phyloP scores from a whole-genome alignment of 2,888 invertebrate species.

The Campoplex capitator region DNA sequence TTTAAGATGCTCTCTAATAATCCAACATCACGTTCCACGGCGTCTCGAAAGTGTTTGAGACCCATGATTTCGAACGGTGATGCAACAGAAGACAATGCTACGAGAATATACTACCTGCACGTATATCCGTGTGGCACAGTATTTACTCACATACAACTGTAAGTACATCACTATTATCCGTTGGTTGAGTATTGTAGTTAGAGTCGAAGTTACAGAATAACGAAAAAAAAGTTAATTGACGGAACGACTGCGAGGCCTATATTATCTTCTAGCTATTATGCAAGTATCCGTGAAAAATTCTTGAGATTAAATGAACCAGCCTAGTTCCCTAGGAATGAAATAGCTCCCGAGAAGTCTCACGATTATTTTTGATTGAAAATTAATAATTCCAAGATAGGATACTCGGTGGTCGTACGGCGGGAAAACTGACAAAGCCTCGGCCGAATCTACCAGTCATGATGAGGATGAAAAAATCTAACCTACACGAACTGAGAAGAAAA shows the following conservation, averaged over 20 bases:
- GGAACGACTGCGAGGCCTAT: not conserved
- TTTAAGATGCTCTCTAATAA: slow-evolving; percentile 54
- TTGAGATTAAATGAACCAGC: not conserved
- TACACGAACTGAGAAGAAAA: not conserved
- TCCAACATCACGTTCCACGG: slow-evolving; percentile 43
- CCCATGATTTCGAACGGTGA: slow-evolving; percentile 57
- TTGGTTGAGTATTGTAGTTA: slow-evolving; percentile 6
- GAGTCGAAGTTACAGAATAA: not conserved
- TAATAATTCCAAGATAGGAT: slow-evolving; percentile 8
- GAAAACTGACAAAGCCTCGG: not conserved
- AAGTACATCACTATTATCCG: not conserved
- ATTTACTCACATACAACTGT: slow-evolving; percentile 2
- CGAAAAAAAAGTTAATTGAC: slow-evolving; percentile 2
- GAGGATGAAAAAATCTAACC: slow-evolving; percentile 16
- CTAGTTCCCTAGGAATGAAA: not conserved
- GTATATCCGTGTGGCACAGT: not conserved
- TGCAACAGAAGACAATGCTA: slow-evolving; percentile 60
- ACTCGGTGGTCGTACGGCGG: slow-evolving; percentile 3
- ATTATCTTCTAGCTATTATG: not conserved
- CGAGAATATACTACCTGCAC: slow-evolving; percentile 35
- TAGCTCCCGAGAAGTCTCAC: not conserved
- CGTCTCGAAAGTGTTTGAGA: slow-evolving; percentile 26
- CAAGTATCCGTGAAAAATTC: not conserved
- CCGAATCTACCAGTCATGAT: slow-evolving; percentile 27
- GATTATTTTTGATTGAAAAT: slow-evolving; percentile 18